phyloP scores from a whole-genome alignment of 2,888 invertebrate genomes.

The Heliconius ismenius region DNA sequence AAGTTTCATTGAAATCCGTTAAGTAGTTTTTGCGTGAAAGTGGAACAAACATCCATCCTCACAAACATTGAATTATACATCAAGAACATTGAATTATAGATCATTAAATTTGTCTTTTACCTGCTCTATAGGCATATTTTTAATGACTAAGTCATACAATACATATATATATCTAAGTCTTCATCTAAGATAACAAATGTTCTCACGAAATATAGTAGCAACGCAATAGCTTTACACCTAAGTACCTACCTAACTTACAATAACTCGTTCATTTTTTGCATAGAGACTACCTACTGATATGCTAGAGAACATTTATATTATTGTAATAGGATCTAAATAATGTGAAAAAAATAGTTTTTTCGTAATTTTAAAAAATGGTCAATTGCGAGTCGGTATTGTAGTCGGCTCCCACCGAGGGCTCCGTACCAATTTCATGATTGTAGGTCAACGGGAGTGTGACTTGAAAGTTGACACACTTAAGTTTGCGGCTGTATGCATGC shows the following conservation, averaged over 20 bases:
- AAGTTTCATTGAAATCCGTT: no score
- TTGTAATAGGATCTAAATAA: not conserved
- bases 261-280: not conserved
- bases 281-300: not conserved
- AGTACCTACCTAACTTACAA: not conserved
- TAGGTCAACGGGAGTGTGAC: no score
- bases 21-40: no score
- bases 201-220: not conserved
- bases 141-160: not conserved
- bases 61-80: no score
- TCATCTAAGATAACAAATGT: not conserved
- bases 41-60: no score
- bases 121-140: not conserved
- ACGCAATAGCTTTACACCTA: not conserved
- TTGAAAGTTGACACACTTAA: no score
- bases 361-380: not conserved
- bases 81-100: no score
- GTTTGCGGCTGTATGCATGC: no score
- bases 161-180: not conserved
- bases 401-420: no score
- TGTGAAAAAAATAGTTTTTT: not conserved
- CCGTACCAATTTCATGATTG: no score
- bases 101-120: no score
- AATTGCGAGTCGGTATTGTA: no score
- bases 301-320: not conserved